Evolutionary conservation across 2,888 invertebrate species (phyloP), one percentile per base, ranked within the genome.

Genomic region (Chrysomela aeneicollis): DNA sequence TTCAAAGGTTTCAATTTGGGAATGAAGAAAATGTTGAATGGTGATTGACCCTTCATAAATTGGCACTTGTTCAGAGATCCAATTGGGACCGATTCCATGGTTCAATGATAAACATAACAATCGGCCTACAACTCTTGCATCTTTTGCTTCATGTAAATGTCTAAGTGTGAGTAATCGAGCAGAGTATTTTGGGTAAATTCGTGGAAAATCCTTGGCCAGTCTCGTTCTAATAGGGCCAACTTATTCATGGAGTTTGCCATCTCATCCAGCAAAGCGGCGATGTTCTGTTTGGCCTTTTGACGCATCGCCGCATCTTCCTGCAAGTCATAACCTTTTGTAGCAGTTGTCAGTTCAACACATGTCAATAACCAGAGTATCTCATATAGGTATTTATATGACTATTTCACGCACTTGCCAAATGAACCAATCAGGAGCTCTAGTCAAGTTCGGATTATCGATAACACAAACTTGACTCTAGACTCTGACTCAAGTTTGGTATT

Each of bases 111-210:
- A 26, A 26, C 6, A 26, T 5, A 5, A 26, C 26, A 12, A 42
- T 35, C 42, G 15, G 15, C 9, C 15, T 42, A 42, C 70, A 88
- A 81, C 81, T 85, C 82, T 74, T 85, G 84, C 82, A 89, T 85
- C 80, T 87, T 86, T 65, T 85, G 87, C 79, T 92, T 92, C 82
- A 93, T 90, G 79, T 94, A 94, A 62, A 86, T 83, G 78, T 93
- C 91, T 85, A 94, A 87, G 73, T 94, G 88, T n/a, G 91, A 87
- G 78, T 92, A 94, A 81, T 94, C 94, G 64, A 87, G 85, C 64
- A 95, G 83, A 12, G 92, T 91, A 72, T 92, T 90, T 74, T 90
- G 88, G 69, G 94, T 88, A 81, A 93, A 88, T 77, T 92, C 92
- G 51, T 89, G 85, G 71, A 95, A 85, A 76, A 94, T 88, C 59